Conservation (phyloP, 2,888 invertebrate species). For the Thereva unica region DNA sequence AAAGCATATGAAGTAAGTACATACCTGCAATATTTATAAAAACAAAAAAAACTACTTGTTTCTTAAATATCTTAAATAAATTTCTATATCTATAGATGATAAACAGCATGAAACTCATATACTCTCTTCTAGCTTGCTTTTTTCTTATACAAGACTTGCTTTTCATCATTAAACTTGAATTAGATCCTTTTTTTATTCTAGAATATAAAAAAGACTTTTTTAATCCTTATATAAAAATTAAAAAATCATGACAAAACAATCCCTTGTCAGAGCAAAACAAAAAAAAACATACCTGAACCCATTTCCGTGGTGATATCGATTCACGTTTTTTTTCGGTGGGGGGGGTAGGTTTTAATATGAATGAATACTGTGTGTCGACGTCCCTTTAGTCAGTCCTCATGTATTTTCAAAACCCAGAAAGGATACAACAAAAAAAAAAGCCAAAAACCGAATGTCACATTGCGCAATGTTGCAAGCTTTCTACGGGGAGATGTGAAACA, state of each 20-base stretch:
- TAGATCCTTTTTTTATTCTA: constrained; percentile 6
- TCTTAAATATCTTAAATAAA: neutral
- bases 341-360: no score
- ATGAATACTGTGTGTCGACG: no score
- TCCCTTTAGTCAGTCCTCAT: no score
- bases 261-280: no score
- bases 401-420: no score
- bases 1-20: constrained; percentile 58
- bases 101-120: neutral
- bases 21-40: constrained; percentile 3
- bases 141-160: constrained; percentile 2
- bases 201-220: neutral
- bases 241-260: neutral
- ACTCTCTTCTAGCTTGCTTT: constrained; percentile 1
- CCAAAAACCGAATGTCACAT: no score
- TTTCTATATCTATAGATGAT: constrained; percentile 3
- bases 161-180: constrained; percentile 1
- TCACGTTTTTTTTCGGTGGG: no score
- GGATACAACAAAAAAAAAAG: no score
- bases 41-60: neutral
- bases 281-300: no score
- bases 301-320: no score
- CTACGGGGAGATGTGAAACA: no score
- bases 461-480: no score
- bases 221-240: neutral